Percentiles rank a stretch among this genome's conserved stretches.
These are phyloP conservation scores for Teinopalpus imperialis DNA, from an alignment of 2,888 invertebrate species.

Conservation along the genomic window DNA sequence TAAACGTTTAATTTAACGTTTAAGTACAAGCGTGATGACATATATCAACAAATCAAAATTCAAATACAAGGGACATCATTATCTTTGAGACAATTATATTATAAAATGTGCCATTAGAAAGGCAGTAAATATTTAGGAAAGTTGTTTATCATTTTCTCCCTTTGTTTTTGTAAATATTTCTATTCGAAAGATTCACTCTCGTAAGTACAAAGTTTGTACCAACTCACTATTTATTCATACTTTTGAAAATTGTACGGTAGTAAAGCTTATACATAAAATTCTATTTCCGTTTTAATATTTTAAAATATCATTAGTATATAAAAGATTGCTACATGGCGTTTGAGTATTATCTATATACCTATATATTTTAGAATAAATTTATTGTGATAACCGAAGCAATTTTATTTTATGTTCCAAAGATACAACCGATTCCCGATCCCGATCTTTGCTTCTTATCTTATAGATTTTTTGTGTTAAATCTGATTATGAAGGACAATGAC, in stretches of 20 bases:
- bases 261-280: no score
- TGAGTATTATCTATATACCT: slow-evolving; percentile 19
- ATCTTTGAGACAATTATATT: not conserved
- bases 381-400: slow-evolving; percentile 24
- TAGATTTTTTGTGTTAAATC: no score
- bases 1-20: slow-evolving; percentile 45
- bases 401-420: slow-evolving; percentile 23
- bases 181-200: not conserved
- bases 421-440: no score
- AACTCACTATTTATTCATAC: no score
- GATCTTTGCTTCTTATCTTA: no score
- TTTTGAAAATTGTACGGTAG: no score
- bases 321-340: not conserved
- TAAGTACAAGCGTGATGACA: slow-evolving; percentile 26
- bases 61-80: not conserved
- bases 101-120: slow-evolving; percentile 67
- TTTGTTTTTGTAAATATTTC: slow-evolving; percentile 22
- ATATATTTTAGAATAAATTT: slow-evolving; percentile 24
- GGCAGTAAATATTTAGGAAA: slow-evolving; percentile 53
- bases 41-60: slow-evolving; percentile 1
- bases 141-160: slow-evolving; percentile 35
- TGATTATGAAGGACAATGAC: no score
- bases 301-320: not conserved
- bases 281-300: no score
- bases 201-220: no score